phyloP scores from a whole-genome alignment of 2,797 vertebrate species.

The Melanotaenia parkinsoni region DNA sequence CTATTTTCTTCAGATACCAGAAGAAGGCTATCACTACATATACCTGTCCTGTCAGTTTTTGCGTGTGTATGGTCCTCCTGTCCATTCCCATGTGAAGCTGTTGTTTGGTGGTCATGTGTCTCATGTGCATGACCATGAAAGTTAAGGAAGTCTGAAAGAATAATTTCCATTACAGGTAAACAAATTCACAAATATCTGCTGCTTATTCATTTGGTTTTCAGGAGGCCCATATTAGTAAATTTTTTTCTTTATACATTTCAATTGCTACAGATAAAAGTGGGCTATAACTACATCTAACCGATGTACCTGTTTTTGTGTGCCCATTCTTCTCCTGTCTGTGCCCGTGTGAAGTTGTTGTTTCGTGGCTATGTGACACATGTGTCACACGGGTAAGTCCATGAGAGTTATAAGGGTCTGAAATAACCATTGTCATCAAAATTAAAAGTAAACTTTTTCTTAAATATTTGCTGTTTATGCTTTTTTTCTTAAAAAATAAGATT shows the following conservation, averaged over 20 bases:
- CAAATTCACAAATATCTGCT: no score
- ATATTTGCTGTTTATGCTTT: neutral
- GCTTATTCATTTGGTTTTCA: no score
- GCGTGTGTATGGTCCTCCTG: constrained; percentile 18
- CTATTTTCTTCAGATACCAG: no score
- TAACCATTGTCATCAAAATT: neutral
- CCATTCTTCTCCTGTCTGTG: neutral
- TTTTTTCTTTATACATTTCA: no score
- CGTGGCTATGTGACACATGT: neutral
- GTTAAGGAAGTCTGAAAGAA: constrained; percentile 7
- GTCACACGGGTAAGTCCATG: neutral
- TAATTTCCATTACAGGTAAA: neutral
- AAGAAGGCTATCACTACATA: neutral
- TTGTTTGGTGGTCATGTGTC: constrained; percentile 1
- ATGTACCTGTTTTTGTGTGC: constrained; percentile 7
- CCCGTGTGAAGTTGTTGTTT: neutral
- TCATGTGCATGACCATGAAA: constrained; percentile 7
- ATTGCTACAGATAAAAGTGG: neutral
- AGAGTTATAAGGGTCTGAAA: constrained; percentile 8
- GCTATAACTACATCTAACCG: neutral
- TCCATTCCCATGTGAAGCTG: constrained; percentile 10
- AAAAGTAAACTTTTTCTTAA: neutral
- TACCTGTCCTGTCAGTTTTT: constrained; percentile 38
- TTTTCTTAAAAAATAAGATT: neutral
- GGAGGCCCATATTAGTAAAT: no score